A percentile compares a stretch with the other conserved stretches of the same genome.
Evolutionary conservation across 2,113 vertebrate genomes (phyloP).

Genomic region (Clarias gariepinus): DNA sequence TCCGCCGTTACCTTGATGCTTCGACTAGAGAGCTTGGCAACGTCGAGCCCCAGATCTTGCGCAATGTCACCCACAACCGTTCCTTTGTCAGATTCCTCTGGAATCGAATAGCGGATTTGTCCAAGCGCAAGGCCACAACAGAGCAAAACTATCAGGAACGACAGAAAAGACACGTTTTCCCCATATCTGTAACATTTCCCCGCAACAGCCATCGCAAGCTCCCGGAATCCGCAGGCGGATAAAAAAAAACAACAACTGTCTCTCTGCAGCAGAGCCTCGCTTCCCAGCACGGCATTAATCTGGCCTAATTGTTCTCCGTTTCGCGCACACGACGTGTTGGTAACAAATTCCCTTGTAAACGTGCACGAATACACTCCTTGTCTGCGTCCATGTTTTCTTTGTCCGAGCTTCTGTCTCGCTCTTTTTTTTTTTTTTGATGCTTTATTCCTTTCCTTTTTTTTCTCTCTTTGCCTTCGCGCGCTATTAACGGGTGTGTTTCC

Average conservation of each 20-base stretch:
- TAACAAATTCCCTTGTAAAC: slow-evolving; percentile 62
- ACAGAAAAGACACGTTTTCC: slow-evolving; percentile 74
- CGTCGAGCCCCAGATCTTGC: slow-evolving; percentile 85
- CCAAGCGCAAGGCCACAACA: slow-evolving; percentile 76
- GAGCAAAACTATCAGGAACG: slow-evolving; percentile 70
- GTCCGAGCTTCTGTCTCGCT: slow-evolving; percentile 60
- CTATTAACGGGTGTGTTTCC: slow-evolving; percentile 79
- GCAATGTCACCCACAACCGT: slow-evolving; percentile 89
- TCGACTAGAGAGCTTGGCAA: slow-evolving; percentile 79
- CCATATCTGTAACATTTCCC: slow-evolving; percentile 71
- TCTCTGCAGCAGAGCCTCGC: slow-evolving; percentile 71
- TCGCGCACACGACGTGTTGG: slow-evolving; percentile 57
- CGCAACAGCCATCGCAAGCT: slow-evolving; percentile 76
- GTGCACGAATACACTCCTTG: slow-evolving; percentile 60
- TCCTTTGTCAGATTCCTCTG: slow-evolving; percentile 86
- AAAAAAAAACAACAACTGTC: slow-evolving; percentile 59
- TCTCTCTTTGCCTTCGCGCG: slow-evolving; percentile 61
- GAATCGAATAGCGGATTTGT: slow-evolving; percentile 86
- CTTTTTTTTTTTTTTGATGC: slow-evolving; percentile 39
- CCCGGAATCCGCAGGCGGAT: slow-evolving; percentile 74
- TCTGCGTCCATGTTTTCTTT: slow-evolving; percentile 77
- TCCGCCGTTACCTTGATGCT: slow-evolving; percentile 76
- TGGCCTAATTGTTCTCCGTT: slow-evolving; percentile 67
- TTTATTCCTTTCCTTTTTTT: slow-evolving; percentile 36
- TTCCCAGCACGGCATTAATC: slow-evolving; percentile 76